Evolutionary conservation across 2,113 vertebrate species (phyloP).

Genomic region (Cryptomyrus ogoouensis): DNA sequence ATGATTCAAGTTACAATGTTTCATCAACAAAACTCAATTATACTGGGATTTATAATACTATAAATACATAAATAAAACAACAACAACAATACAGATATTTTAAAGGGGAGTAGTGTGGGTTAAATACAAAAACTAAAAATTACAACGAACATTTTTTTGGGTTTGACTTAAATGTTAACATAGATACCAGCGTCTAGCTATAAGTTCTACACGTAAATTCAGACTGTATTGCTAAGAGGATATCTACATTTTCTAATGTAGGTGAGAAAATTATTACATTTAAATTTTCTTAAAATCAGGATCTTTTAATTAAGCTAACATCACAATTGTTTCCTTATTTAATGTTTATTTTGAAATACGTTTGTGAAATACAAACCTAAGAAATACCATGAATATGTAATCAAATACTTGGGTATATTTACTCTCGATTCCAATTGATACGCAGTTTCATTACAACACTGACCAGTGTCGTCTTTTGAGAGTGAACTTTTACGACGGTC

Average conservation of each 20-base stretch:
- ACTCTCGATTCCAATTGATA: neutral
- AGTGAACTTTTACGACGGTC: neutral
- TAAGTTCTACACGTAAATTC: neutral
- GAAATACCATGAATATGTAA: neutral
- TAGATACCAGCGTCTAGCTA: neutral
- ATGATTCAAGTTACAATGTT: neutral
- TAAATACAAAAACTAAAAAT: neutral
- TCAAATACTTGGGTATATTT: neutral
- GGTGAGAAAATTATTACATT: neutral
- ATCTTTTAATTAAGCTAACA: neutral
- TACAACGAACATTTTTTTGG: neutral
- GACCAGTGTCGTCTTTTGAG: neutral
- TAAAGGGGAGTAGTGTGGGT: neutral
- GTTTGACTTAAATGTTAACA: neutral
- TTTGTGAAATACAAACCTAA: neutral
- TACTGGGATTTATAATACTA: neutral
- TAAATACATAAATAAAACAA: neutral
- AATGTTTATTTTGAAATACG: neutral
- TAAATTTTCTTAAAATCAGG: neutral
- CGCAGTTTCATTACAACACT: neutral
- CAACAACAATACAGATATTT: neutral
- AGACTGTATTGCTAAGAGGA: neutral
- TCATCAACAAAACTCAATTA: neutral
- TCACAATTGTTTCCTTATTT: neutral
- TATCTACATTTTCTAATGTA: neutral